Conservation (phyloP, 2,113 vertebrate genomes). For the Gadus chalcogrammus region DNA sequence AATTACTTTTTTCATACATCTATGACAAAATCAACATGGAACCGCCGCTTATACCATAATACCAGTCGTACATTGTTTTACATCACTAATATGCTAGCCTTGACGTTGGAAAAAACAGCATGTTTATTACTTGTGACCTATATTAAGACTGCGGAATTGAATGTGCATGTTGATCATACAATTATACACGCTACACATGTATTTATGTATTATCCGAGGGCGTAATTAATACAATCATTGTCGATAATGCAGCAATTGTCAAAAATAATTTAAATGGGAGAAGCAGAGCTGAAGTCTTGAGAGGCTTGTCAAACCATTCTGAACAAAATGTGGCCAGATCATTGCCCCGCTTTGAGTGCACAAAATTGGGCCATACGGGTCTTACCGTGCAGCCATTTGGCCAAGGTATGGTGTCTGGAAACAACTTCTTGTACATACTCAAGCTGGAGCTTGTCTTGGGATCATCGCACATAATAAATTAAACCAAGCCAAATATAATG, state of each 20-base stretch:
- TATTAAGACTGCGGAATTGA: neutral
- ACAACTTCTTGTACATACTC: neutral
- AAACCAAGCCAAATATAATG: too few species aligned
- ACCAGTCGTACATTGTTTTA: conserved; percentile 16
- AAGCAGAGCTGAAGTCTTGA: neutral
- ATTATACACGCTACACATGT: conserved; percentile 4
- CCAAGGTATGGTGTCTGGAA: neutral
- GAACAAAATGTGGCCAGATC: neutral
- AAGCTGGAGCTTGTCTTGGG: neutral
- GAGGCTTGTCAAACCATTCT: neutral
- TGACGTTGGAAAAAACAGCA: neutral
- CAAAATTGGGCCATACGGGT: neutral
- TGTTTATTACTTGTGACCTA: too few species aligned
- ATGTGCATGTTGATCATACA: conserved; percentile 1
- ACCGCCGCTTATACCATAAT: conserved; percentile 33
- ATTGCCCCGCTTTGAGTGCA: neutral
- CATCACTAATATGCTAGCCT: neutral
- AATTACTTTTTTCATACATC: conserved; percentile 43
- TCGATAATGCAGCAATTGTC: conserved; percentile 35
- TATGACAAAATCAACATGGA: conserved; percentile 46
- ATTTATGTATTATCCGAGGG: neutral
- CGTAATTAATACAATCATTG: conserved; percentile 48
- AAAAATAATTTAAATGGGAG: conserved; percentile 15
- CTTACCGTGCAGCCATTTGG: neutral
- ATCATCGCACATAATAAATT: too few species aligned